phyloP scores from a whole-genome alignment of 2,888 invertebrate species.

The Leucophenga montana region DNA sequence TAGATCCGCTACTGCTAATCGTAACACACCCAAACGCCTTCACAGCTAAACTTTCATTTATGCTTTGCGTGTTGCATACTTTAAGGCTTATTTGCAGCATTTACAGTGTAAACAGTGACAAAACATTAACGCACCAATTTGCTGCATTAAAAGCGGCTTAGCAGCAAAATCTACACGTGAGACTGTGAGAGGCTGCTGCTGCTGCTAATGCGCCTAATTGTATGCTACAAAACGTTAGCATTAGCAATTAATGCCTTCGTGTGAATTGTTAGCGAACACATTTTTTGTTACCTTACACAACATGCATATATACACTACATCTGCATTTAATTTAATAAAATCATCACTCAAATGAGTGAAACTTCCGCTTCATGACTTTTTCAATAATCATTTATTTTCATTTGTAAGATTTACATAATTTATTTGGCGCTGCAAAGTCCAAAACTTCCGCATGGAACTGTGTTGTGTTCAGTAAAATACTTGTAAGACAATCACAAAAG shows the following conservation, averaged over 20 bases:
- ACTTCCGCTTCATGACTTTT: constrained; percentile 20
- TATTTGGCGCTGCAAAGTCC: not conserved
- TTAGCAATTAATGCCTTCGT: too few species aligned
- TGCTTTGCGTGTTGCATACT: not conserved
- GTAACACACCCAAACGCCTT: too few species aligned
- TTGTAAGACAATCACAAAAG: constrained; percentile 5
- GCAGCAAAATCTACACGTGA: not conserved
- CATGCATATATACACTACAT: not conserved
- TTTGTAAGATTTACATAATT: constrained; percentile 25
- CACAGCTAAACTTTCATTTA: too few species aligned
- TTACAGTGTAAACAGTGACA: not conserved
- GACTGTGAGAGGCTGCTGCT: not conserved
- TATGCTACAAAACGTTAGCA: constrained; percentile 4
- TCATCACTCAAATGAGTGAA: constrained; percentile 3
- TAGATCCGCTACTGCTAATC: too few species aligned
- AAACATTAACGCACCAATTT: not conserved
- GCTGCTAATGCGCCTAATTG: constrained; percentile 16
- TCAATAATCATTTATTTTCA: constrained; percentile 23
- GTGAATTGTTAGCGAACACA: too few species aligned
- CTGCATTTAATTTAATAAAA: constrained; percentile 19
- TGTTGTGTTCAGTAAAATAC: too few species aligned
- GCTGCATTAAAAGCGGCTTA: not conserved
- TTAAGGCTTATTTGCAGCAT: not conserved
- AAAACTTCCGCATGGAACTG: too few species aligned
- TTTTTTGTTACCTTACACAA: too few species aligned